A percentile compares a stretch with the other conserved stretches of the same genome.
phyloP scores from a whole-genome alignment of 2,888 invertebrate species.

The Megalurothrips usitatus region DNA sequence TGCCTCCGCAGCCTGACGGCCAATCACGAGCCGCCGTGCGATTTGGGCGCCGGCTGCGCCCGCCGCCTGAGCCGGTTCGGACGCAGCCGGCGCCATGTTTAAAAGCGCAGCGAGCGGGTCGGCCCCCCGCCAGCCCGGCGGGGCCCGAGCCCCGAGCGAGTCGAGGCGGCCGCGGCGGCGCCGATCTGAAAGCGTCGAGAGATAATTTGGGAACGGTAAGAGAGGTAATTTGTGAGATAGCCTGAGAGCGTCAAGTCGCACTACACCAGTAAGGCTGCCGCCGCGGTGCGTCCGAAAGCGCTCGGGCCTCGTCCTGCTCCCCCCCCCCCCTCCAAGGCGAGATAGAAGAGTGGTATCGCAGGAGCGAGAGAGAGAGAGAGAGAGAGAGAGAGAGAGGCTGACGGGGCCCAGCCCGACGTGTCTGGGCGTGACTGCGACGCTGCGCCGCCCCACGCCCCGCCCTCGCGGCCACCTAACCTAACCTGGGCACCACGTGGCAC shows the following conservation, averaged over 20 bases:
- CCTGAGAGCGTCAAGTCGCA: background rate
- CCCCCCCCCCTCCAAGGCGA: background rate
- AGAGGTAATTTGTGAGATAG: slow-evolving; percentile 15
- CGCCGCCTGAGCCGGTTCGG: too few species aligned
- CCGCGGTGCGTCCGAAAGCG: too few species aligned
- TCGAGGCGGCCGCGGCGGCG: background rate
- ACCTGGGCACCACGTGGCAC: background rate
- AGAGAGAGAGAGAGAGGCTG: background rate
- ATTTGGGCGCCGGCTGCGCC: too few species aligned
- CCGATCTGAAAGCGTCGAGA: slow-evolving; percentile 15
- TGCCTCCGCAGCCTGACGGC: too few species aligned
- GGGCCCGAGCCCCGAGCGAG: background rate
- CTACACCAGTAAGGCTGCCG: background rate
- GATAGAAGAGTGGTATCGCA: background rate
- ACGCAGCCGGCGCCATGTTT: too few species aligned
- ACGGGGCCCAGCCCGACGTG: too few species aligned
- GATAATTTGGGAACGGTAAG: slow-evolving; percentile 11
- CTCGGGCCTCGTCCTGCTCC: too few species aligned
- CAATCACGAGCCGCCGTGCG: too few species aligned
- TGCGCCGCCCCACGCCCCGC: too few species aligned
- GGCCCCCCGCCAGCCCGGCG: background rate
- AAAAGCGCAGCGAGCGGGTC: too few species aligned
- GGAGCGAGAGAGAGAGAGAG: background rate
- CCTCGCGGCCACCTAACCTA: too few species aligned
- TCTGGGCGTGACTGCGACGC: too few species aligned